phyloP scores from a whole-genome alignment of 2,113 vertebrate genomes.

The Neotoma lepida region DNA sequence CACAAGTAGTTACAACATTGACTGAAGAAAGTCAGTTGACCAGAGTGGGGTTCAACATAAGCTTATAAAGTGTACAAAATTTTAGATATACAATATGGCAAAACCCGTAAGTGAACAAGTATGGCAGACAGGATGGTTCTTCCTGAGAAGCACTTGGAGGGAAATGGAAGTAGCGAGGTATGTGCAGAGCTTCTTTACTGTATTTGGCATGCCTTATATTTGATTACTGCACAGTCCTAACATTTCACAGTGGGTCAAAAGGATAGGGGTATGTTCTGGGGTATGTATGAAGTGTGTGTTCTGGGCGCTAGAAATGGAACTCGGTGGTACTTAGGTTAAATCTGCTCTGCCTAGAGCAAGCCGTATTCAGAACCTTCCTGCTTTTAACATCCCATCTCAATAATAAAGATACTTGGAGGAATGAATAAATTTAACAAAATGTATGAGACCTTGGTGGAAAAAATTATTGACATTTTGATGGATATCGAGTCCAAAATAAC shows the following conservation, averaged over 20 bases:
- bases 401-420: slow-evolving; percentile 7
- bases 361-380: background rate
- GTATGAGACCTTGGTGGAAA: background rate
- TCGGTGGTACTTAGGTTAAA: background rate
- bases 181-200: background rate
- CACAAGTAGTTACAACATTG: background rate
- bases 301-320: background rate
- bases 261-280: background rate
- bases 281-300: background rate
- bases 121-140: background rate
- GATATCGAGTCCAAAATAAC: slow-evolving; percentile 36
- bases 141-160: background rate
- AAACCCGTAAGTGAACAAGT: background rate
- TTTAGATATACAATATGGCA: background rate
- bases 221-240: background rate
- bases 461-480: background rate
- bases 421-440: slow-evolving; percentile 36
- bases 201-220: background rate
- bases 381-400: background rate
- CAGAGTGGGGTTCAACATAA: background rate
- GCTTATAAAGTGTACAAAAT: slow-evolving; percentile 12
- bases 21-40: background rate
- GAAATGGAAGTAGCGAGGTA: background rate
- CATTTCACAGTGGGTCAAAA: background rate
- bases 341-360: background rate